A percentile compares a stretch with the other conserved stretches of the same genome.
These are phyloP conservation scores for Rhagophthalmus giganteus DNA, from an alignment of 2,888 invertebrate species.

Conservation along the genomic window DNA sequence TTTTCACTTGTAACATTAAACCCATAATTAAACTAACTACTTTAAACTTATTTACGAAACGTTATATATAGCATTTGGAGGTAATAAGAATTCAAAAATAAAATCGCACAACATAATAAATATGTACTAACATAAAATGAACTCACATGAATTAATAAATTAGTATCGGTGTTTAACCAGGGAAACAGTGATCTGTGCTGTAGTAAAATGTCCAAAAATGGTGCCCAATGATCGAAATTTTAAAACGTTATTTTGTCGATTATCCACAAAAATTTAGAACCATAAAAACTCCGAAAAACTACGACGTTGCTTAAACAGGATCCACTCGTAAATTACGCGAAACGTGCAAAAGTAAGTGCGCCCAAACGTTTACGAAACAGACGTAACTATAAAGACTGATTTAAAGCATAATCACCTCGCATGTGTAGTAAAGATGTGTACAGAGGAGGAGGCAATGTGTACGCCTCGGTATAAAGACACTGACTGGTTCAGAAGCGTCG, in stretches of 20 bases:
- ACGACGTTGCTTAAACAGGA: conserved; percentile 10
- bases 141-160: conserved; percentile 28
- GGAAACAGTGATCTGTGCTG: no score
- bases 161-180: conserved; percentile 14
- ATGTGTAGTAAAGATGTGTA: conserved; percentile 29
- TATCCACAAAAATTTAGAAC: conserved; percentile 18
- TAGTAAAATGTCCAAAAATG: conserved; percentile 19
- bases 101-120: conserved; percentile 2
- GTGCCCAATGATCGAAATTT: conserved; percentile 9
- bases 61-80: no score
- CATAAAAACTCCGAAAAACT: conserved; percentile 9
- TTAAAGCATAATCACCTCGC: conserved; percentile 34
- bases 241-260: conserved; percentile 12
- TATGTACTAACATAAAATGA: conserved; percentile 8
- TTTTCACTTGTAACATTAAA: no score
- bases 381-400: conserved; percentile 22
- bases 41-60: no score
- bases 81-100: no score
- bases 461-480: conserved; percentile 55
- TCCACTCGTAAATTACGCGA: conserved; percentile 1
- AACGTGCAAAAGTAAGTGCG: conserved; percentile 7
- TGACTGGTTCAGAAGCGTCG: conserved; percentile 54
- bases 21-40: no score
- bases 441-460: conserved; percentile 40
- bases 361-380: conserved; percentile 16